phyloP scores from a whole-genome alignment of 2,113 vertebrate species.

The Heteronetta atricapilla region DNA sequence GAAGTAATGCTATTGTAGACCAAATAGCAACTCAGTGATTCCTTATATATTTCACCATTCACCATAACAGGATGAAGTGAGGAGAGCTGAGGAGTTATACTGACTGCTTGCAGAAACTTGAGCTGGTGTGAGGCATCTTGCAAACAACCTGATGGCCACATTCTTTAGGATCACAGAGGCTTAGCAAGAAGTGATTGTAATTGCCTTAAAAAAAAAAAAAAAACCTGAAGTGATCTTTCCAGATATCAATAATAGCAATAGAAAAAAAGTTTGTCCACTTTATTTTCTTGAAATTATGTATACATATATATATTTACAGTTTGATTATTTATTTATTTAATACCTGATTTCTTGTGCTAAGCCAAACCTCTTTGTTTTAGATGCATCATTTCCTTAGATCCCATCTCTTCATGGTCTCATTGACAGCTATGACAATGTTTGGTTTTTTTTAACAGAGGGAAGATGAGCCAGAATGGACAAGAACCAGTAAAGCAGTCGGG shows the following conservation, averaged over 20 bases:
- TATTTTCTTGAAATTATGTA: neutral
- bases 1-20: neutral
- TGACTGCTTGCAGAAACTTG: neutral
- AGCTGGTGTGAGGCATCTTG: neutral
- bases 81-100: neutral
- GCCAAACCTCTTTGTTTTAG: neutral
- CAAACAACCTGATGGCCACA: neutral
- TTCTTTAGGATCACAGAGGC: neutral
- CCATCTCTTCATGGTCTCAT: neutral
- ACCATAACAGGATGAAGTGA: neutral
- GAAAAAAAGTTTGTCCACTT: neutral
- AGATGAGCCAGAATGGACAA: slow-evolving; percentile 88
- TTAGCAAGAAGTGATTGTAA: neutral
- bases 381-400: neutral
- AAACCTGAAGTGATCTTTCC: neutral
- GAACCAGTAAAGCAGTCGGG: slow-evolving; percentile 81
- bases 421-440: neutral
- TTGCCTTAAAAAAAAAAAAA: neutral
- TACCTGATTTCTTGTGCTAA: neutral
- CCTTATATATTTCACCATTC: neutral
- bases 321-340: neutral
- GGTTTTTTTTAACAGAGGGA: slow-evolving; percentile 80
- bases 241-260: neutral
- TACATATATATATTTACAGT: too few species aligned
- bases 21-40: neutral